Evolutionary conservation across 2,888 invertebrate species (phyloP).

Genomic region (Cheilosia pagana): DNA sequence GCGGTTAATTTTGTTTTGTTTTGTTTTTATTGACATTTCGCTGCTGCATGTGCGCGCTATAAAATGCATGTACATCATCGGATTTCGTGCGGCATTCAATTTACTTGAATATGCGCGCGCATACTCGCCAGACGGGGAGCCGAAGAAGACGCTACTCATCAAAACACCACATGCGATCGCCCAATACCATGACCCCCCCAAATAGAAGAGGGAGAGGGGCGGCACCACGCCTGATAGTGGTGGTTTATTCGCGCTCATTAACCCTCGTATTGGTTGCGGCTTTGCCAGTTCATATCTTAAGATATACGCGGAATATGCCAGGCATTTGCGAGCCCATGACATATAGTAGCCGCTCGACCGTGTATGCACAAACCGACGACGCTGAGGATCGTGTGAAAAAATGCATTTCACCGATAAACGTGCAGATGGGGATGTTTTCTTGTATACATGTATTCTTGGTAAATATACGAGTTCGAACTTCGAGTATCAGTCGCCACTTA

Average conservation of each 20-base stretch:
- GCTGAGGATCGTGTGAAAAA: constrained; percentile 63
- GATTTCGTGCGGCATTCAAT: constrained; percentile 59
- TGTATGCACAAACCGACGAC: constrained; percentile 30
- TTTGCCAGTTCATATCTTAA: constrained; percentile 65
- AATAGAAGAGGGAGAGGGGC: background rate
- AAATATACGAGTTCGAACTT: background rate
- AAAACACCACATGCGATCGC: constrained; percentile 67
- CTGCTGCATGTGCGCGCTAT: constrained; percentile 67
- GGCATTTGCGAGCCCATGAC: constrained; percentile 57
- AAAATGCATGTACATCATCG: constrained; percentile 53
- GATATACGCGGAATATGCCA: constrained; percentile 61
- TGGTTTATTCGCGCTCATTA: constrained; percentile 58
- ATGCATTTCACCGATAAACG: constrained; percentile 12
- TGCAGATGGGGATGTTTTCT: background rate
- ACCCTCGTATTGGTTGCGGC: constrained; percentile 45
- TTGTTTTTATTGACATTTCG: constrained; percentile 46
- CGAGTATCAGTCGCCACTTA: background rate
- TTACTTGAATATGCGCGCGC: constrained; percentile 42
- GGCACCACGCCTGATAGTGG: background rate
- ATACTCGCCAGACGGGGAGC: background rate
- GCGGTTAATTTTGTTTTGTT: constrained; percentile 27
- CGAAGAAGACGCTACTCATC: constrained; percentile 10
- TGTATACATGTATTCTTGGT: background rate
- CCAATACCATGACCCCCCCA: constrained; percentile 52
- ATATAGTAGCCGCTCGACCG: constrained; percentile 46